These are phyloP conservation scores for Atherinosoma microstoma DNA, from an alignment of 2,797 vertebrate species.

Conservation along the genomic window DNA sequence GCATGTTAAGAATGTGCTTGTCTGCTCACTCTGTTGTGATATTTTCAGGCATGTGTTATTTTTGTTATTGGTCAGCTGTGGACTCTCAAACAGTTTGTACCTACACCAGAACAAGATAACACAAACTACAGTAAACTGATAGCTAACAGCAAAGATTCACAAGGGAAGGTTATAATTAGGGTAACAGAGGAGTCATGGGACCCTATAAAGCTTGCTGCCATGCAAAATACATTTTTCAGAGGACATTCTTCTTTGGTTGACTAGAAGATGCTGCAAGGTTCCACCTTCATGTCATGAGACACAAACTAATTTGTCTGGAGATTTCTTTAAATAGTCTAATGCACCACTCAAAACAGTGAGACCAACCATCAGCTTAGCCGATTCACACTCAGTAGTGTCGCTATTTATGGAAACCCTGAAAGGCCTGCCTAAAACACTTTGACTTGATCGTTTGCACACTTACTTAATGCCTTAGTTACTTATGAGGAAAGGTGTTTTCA, in stretches of 20 bases:
- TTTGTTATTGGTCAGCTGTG: background rate
- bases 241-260: background rate
- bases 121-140: background rate
- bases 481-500: background rate
- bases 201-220: background rate
- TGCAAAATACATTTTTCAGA: constrained; percentile 6
- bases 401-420: constrained; percentile 49
- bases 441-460: background rate
- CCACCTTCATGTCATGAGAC: background rate
- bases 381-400: constrained; percentile 22
- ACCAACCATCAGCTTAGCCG: constrained; percentile 20
- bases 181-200: constrained; percentile 23
- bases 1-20: background rate
- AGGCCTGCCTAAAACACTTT: constrained; percentile 25
- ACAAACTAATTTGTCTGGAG: background rate
- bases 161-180: constrained; percentile 27
- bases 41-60: background rate
- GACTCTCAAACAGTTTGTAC: background rate
- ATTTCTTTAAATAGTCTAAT: background rate
- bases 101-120: background rate
- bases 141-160: background rate
- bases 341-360: background rate
- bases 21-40: background rate
- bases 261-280: background rate
- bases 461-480: background rate